Evolutionary conservation across 2,888 invertebrate species (phyloP).

Genomic region (Sepioteuthis lessoniana): DNA sequence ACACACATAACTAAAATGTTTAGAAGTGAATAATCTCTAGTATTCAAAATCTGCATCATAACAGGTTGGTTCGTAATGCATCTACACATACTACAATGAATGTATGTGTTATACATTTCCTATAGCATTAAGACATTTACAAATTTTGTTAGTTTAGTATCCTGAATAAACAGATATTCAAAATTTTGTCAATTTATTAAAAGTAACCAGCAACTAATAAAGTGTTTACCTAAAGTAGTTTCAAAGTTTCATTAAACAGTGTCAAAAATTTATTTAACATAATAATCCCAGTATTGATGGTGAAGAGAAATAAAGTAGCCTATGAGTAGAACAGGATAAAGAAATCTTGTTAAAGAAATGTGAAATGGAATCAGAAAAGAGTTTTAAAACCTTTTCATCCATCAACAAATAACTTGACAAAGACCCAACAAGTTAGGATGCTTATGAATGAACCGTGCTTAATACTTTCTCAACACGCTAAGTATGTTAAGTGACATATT

Average conservation of each 20-base stretch:
- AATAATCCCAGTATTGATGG: neutral
- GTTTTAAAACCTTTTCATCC: neutral
- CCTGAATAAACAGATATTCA: too few relatives aligned
- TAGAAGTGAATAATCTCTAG: too few relatives aligned
- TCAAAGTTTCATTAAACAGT: neutral
- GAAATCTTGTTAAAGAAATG: neutral
- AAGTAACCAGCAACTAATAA: too few relatives aligned
- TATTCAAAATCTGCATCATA: too few relatives aligned
- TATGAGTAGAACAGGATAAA: neutral
- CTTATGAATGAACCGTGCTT: neutral
- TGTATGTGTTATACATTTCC: too few relatives aligned
- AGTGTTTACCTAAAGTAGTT: neutral
- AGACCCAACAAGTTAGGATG: slow-evolving; percentile 33
- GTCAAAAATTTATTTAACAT: neutral
- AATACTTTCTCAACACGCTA: slow-evolving; percentile 33
- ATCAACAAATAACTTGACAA: slow-evolving; percentile 33
- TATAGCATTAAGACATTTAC: too few relatives aligned
- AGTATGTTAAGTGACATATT: slow-evolving; percentile 21
- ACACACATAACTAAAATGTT: too few relatives aligned
- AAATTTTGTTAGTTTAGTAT: too few relatives aligned
- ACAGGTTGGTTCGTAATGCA: too few relatives aligned
- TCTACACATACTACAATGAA: too few relatives aligned
- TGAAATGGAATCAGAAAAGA: neutral
- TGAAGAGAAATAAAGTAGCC: neutral
- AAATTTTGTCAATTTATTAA: too few relatives aligned